These are phyloP conservation scores for Isoperla grammatica DNA, from an alignment of 2,888 invertebrate species.

Conservation along the genomic window DNA sequence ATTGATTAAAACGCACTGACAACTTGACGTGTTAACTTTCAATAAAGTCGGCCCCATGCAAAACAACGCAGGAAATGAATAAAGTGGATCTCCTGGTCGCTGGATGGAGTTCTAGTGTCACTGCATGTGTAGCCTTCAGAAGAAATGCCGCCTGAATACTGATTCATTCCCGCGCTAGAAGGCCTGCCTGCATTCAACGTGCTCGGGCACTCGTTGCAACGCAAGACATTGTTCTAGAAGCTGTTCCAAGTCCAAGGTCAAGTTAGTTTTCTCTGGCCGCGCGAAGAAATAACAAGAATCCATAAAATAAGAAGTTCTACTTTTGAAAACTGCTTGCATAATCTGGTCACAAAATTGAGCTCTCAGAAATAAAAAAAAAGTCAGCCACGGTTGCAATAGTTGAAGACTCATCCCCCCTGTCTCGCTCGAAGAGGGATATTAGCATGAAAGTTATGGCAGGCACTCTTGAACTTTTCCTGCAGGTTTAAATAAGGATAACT, in stretches of 20 bases:
- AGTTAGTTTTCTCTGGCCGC: too few species aligned
- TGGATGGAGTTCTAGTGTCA: slow-evolving; percentile 27
- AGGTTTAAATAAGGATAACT: slow-evolving; percentile 29
- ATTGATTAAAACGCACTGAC: too few species aligned
- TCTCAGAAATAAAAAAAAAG: slow-evolving; percentile 4
- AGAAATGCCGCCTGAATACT: slow-evolving; percentile 21
- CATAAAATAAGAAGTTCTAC: too few species aligned
- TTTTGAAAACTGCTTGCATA: slow-evolving; percentile 2
- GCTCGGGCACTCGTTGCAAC: too few species aligned
- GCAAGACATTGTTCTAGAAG: too few species aligned
- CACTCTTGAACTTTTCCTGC: slow-evolving; percentile 23
- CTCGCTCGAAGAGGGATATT: slow-evolving; percentile 14
- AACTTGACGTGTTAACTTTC: not conserved
- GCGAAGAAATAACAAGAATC: too few species aligned
- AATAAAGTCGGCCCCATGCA: not conserved
- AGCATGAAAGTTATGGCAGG: slow-evolving; percentile 22
- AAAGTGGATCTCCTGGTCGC: slow-evolving; percentile 3
- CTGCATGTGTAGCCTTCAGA: slow-evolving; percentile 12
- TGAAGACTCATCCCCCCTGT: not conserved
- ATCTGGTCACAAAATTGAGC: not conserved
- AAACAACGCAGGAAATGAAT: slow-evolving; percentile 4
- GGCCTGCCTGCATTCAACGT: too few species aligned
- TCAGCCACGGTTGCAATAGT: not conserved
- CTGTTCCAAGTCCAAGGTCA: too few species aligned
- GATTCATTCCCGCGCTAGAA: slow-evolving; percentile 1